Conservation (phyloP, 2,888 invertebrate genomes). For the Zaprionus lineosus region DNA sequence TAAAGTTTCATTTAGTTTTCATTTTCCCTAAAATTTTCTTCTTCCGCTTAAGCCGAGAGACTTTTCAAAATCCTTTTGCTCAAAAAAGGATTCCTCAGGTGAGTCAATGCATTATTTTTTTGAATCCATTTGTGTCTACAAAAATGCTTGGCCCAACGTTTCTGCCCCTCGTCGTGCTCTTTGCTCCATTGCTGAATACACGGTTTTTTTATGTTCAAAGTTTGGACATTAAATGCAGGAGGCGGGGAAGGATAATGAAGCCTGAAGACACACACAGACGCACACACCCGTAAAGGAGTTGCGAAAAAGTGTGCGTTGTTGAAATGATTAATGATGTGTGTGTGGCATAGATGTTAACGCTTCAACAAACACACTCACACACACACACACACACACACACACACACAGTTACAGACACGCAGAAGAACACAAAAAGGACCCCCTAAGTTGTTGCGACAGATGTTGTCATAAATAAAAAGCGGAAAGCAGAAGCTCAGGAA, state of each 20-base stretch:
- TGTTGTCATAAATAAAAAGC: constrained; percentile 77
- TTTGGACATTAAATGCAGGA: constrained; percentile 48
- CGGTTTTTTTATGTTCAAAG: constrained; percentile 43
- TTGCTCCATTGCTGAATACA: too few relatives aligned
- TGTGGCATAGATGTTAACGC: constrained; percentile 71
- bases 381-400: constrained; percentile 9
- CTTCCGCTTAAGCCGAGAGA: too few relatives aligned
- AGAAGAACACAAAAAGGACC: constrained; percentile 1
- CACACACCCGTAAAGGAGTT: constrained; percentile 48
- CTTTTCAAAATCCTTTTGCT: too few relatives aligned
- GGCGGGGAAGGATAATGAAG: constrained; percentile 41
- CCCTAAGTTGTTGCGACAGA: constrained; percentile 66
- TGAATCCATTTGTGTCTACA: too few relatives aligned
- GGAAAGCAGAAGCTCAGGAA: constrained; percentile 45
- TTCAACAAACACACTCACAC: constrained; percentile 44
- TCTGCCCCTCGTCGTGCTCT: neutral
- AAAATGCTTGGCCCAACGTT: neutral
- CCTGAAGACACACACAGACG: constrained; percentile 9
- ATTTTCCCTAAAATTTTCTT: too few relatives aligned
- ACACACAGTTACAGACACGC: constrained; percentile 1
- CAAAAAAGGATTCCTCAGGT: too few relatives aligned
- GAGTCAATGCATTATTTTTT: too few relatives aligned
- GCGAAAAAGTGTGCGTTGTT: constrained; percentile 48
- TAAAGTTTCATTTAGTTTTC: too few relatives aligned
- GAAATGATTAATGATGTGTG: constrained; percentile 81